These are phyloP conservation scores for Darevskia mixta DNA, from an alignment of 2,797 vertebrate genomes.

Conservation along the genomic window DNA sequence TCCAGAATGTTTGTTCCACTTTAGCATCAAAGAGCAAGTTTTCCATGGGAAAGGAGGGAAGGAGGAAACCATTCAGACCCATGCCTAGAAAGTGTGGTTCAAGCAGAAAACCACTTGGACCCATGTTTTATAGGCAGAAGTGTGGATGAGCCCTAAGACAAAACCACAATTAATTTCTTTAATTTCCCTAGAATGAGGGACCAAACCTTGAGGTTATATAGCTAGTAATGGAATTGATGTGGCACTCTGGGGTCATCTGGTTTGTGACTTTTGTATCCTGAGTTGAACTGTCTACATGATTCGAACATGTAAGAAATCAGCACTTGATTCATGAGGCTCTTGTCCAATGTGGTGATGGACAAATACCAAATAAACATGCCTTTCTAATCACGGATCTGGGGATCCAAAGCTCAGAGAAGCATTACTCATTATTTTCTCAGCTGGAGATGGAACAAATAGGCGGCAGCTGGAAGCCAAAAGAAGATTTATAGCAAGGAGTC, in stretches of 20 bases:
- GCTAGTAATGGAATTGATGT: no score
- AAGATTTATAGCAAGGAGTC: neutral
- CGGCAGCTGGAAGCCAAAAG: neutral
- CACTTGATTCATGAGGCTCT: neutral
- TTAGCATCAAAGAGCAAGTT: no score
- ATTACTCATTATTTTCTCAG: neutral
- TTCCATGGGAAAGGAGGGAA: no score
- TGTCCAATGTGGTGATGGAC: neutral
- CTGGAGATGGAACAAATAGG: neutral
- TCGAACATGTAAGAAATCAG: neutral
- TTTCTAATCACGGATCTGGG: neutral
- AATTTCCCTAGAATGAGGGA: neutral
- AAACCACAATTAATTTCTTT: neutral
- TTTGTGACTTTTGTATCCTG: neutral
- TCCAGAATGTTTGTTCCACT: no score
- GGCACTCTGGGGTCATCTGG: neutral
- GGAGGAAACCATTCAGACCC: no score
- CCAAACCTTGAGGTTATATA: neutral
- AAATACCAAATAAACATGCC: neutral
- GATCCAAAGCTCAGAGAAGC: neutral
- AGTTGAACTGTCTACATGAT: neutral
- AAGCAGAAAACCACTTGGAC: no score
- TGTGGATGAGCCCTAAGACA: no score
- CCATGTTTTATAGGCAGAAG: no score
- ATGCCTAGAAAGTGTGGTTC: no score